Percentiles rank a stretch among this genome's conserved stretches.
Evolutionary conservation across 2,797 vertebrate species (phyloP).

Genomic region (Notolabrus celidotus): DNA sequence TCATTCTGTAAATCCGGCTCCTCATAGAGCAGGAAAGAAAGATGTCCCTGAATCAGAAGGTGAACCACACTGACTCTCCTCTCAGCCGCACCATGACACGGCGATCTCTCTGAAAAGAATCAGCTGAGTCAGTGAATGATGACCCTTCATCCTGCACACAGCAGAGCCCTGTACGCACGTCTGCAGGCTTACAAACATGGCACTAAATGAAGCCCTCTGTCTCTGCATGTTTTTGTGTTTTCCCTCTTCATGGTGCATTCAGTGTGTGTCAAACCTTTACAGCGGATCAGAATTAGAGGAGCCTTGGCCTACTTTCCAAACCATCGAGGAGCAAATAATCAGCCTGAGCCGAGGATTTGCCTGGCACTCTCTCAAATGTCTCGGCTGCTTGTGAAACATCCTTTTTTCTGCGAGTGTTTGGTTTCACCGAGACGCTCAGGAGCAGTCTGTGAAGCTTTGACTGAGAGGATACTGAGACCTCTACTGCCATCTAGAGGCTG

Average conservation of each 20-base stretch:
- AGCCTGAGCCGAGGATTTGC: slow-evolving; percentile 65
- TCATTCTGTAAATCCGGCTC: too few relatives aligned
- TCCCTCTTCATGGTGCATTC: slow-evolving; percentile 16
- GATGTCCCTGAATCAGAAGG: slow-evolving; percentile 8
- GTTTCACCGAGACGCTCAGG: slow-evolving; percentile 47
- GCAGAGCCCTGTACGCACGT: neutral
- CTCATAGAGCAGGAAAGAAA: neutral
- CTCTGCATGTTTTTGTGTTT: slow-evolving; percentile 10
- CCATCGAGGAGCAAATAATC: slow-evolving; percentile 73
- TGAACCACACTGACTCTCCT: neutral
- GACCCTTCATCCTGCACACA: neutral
- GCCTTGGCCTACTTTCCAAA: slow-evolving; percentile 75
- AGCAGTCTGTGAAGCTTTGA: slow-evolving; percentile 8
- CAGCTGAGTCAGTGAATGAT: neutral
- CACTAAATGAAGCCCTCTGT: slow-evolving; percentile 9
- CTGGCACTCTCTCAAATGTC: slow-evolving; percentile 70
- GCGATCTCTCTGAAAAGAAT: slow-evolving; percentile 9
- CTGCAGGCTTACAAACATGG: neutral
- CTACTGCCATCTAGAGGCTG: slow-evolving; percentile 78
- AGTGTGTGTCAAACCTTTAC: slow-evolving; percentile 43
- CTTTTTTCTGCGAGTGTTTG: slow-evolving; percentile 54
- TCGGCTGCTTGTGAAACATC: slow-evolving; percentile 61
- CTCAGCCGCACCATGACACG: slow-evolving; percentile 15
- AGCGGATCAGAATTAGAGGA: slow-evolving; percentile 57
- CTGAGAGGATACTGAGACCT: slow-evolving; percentile 51